A percentile compares a stretch with the other conserved stretches of the same genome.
These are phyloP conservation scores for Probosciger aterrimus DNA, from an alignment of 2,113 vertebrate genomes.

Conservation along the genomic window DNA sequence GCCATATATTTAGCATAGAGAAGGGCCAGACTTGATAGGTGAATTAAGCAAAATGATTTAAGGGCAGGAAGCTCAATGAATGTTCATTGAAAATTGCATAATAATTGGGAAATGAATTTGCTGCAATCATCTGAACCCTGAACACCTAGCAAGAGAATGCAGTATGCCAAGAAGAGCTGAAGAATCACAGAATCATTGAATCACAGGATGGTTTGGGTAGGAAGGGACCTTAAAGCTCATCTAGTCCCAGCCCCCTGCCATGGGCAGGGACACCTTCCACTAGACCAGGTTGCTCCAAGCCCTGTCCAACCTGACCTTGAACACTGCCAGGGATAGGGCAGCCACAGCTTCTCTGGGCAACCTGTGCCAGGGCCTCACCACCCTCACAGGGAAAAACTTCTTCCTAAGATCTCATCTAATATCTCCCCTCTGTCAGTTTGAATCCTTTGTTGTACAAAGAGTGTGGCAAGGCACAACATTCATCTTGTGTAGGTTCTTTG, in stretches of 20 bases:
- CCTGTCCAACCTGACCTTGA: accelerated
- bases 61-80: background rate
- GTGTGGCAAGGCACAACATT: background rate
- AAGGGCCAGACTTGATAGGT: background rate
- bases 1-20: background rate
- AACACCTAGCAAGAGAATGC: background rate
- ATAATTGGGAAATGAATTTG: background rate
- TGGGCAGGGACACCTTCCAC: background rate
- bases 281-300: background rate
- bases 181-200: background rate
- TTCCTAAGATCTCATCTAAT: background rate
- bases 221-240: background rate
- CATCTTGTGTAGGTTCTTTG: background rate
- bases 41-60: background rate
- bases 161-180: background rate
- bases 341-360: background rate
- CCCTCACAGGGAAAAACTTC: background rate
- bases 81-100: background rate
- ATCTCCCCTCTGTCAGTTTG: background rate
- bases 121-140: background rate
- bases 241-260: no score
- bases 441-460: background rate
- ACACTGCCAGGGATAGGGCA: background rate
- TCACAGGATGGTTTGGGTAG: background rate
- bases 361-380: background rate